A percentile compares a stretch with the other conserved stretches of the same genome.
phyloP scores from a whole-genome alignment of 1,140 invertebrate genomes.

The Drosophila serrata region DNA sequence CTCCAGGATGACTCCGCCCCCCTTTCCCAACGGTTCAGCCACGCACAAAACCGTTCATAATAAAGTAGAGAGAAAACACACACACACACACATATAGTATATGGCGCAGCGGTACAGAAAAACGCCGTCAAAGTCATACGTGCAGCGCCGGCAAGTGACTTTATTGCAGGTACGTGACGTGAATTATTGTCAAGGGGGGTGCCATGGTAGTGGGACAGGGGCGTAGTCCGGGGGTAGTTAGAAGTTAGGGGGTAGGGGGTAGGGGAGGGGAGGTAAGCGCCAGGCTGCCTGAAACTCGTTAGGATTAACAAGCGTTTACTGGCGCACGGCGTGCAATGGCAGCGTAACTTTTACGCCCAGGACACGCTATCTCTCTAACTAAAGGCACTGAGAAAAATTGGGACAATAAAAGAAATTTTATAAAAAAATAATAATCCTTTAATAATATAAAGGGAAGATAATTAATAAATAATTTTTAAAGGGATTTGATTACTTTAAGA shows the following conservation, averaged over 20 bases:
- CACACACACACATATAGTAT: no score
- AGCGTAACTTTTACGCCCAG: constrained; percentile 54
- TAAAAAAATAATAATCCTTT: neutral
- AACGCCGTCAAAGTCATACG: constrained; percentile 81
- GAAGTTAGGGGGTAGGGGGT: neutral
- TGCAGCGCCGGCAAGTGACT: constrained; percentile 82
- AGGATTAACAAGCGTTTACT: constrained; percentile 84
- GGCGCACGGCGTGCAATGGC: constrained; percentile 74
- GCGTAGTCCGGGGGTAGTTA: constrained; percentile 4
- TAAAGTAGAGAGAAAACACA: constrained; percentile 65
- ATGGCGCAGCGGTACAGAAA: constrained; percentile 31
- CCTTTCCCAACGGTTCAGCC: constrained; percentile 7
- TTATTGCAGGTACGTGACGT: constrained; percentile 83
- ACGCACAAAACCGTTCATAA: constrained; percentile 82
- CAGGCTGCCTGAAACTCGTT: constrained; percentile 69
- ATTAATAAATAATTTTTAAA: no score
- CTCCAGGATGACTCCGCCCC: constrained; percentile 12
- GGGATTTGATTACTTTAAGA: no score
- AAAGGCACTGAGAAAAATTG: neutral
- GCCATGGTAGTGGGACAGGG: neutral
- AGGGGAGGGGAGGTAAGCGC: neutral
- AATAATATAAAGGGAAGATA: no score
- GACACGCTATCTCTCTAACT: constrained; percentile 14
- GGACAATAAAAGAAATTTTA: neutral
- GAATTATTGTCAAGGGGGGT: constrained; percentile 74